These are phyloP conservation scores for Pipistrellus pipistrellus DNA, from an alignment of 2,797 vertebrate genomes.

Conservation along the genomic window DNA sequence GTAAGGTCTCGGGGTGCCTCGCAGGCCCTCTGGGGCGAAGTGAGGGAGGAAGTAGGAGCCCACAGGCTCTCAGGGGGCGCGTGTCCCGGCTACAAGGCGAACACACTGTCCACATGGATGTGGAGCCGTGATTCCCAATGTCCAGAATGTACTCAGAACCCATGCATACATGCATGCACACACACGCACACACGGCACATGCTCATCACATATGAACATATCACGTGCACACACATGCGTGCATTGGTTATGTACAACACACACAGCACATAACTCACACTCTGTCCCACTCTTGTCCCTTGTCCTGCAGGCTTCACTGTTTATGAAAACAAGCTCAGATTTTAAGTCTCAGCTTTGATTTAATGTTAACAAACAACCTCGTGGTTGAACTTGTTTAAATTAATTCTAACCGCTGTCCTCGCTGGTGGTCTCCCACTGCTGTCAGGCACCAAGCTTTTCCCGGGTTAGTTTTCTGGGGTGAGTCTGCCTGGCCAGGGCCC, in stretches of 20 bases:
- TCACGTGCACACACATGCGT: not conserved
- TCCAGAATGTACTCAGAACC: not conserved
- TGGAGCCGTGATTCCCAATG: not conserved
- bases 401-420: not conserved
- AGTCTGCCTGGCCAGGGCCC: not conserved
- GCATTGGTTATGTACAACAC: not conserved
- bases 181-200: not conserved
- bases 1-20: not conserved
- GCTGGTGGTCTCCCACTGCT: not conserved
- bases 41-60: accelerated
- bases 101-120: accelerated
- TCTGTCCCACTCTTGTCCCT: not conserved
- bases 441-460: too few species aligned
- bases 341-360: not conserved
- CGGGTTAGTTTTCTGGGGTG: not conserved
- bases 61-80: accelerated
- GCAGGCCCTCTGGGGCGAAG: accelerated
- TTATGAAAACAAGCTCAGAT: not conserved
- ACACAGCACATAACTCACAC: too few species aligned
- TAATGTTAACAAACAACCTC: not conserved
- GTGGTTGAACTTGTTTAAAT: not conserved
- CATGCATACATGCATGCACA: too few species aligned
- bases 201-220: too few species aligned
- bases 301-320: not conserved
- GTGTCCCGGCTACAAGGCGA: not conserved